Base-by-base conservation (phyloP, 2,888 invertebrate genomes). In the Trachelus troglodyta region DNA sequence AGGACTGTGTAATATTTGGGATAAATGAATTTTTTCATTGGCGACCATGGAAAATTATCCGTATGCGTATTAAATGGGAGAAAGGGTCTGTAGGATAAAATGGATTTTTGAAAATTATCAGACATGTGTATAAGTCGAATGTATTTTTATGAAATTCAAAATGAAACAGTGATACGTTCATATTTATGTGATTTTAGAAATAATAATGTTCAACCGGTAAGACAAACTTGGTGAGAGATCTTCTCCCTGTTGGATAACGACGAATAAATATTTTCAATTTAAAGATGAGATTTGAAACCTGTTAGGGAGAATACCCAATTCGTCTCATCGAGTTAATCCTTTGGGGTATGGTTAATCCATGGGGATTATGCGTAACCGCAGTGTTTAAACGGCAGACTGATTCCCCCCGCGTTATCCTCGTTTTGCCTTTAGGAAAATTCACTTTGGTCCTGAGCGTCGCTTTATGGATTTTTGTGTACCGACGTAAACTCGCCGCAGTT, bases 331-430 rank as follows among this genome's bases (percentile, higher is more conserved):
- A 82, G 87, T 85, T 85, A 86, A 86, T 85, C 85, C 82, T 74
- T n/a, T 78, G 81, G 78, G 82, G n/a, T 83, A 84, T 81, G 81
- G 83, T 86, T 86, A 85, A 86, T 86, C 87, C 85, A 68, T 11
- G 68, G 12, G 85, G 87, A 86, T 86, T 86, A 86, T 85, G 85
- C 83, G 85, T 85, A 87, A 82, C 86, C 86, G 83, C 85, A 85
- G 85, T 84, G 83, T 86, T 86, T 86, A 84, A 86, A 83, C 85
- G 83, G 78, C 83, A 80, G 80, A 81, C 82, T 71, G 82, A 83
- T 84, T 83, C 83, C 83, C 37, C 12, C 12, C 35, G 79, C 76
- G 82, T 77, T 82, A 82, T 77, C 75, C 79, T 74, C 76, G 30
- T 69, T 76, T 78, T 76, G 79, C 82, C 81, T 85, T 82, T 80